Conservation (phyloP, 2,797 vertebrate genomes). For the Pseudopleuronectes americanus region DNA sequence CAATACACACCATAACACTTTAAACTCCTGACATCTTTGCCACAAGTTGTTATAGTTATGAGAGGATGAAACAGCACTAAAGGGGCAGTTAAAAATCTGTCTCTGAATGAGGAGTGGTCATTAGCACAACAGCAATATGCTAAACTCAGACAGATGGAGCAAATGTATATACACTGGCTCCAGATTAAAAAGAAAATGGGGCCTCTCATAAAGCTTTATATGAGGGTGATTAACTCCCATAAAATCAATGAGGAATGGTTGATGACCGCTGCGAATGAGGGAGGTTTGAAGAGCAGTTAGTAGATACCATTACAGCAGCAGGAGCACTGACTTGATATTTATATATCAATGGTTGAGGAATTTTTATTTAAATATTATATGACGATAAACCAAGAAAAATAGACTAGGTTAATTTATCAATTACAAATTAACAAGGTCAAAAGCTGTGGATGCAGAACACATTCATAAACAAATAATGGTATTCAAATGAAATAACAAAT, state of each 20-base stretch:
- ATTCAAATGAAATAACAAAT: not conserved
- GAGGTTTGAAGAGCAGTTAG: constrained; percentile 40
- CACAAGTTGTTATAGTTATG: constrained; percentile 30
- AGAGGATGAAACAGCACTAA: constrained; percentile 29
- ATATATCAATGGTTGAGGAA: not conserved
- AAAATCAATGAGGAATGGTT: constrained; percentile 64
- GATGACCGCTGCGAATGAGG: constrained; percentile 66
- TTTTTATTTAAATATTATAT: constrained; percentile 31
- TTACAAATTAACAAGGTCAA: not conserved
- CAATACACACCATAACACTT: constrained; percentile 2
- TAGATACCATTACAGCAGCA: constrained; percentile 17
- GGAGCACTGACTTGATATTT: constrained; percentile 1
- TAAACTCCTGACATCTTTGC: constrained; percentile 14
- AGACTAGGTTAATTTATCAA: not conserved
- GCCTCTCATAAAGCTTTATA: constrained; percentile 54
- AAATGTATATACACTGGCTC: constrained; percentile 51
- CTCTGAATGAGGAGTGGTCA: constrained; percentile 42
- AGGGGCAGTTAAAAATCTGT: constrained; percentile 31
- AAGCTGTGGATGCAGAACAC: not conserved
- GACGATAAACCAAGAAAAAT: not conserved
- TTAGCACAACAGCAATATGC: constrained; percentile 60
- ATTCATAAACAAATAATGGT: not conserved
- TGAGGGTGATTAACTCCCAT: constrained; percentile 62
- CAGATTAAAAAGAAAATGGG: constrained; percentile 49
- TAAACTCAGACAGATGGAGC: constrained; percentile 57